phyloP scores from a whole-genome alignment of 2,888 invertebrate genomes.

The Biston stratarius region DNA sequence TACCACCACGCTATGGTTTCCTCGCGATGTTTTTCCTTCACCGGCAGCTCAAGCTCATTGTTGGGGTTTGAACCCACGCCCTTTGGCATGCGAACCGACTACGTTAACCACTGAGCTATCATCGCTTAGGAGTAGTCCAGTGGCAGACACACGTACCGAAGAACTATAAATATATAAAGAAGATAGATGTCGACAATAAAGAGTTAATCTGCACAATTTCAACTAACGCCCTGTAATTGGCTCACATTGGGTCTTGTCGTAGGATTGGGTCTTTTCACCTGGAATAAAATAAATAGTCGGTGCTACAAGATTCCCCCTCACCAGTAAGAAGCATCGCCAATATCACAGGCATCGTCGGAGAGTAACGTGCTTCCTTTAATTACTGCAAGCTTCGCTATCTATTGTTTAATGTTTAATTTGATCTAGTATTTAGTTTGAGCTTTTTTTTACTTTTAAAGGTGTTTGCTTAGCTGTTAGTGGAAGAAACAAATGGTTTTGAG shows the following conservation, averaged over 20 bases:
- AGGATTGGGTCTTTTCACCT: neutral
- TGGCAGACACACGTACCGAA: no score
- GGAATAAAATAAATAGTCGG: neutral
- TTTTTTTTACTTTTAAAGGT: constrained; percentile 1
- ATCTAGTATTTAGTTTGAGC: neutral
- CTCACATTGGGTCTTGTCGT: neutral
- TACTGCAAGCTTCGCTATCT: constrained; percentile 32
- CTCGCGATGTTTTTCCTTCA: no score
- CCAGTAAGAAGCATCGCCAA: constrained; percentile 23
- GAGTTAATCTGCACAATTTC: no score
- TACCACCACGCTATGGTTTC: no score
- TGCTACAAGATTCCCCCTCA: constrained; percentile 10
- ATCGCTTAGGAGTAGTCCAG: no score
- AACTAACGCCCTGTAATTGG: neutral
- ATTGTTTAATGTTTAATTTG: constrained; percentile 10
- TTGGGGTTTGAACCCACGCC: no score
- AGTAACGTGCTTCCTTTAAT: constrained; percentile 41
- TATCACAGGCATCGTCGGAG: constrained; percentile 5
- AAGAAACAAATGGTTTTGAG: no score
- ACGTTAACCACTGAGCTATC: no score
- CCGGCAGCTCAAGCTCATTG: no score
- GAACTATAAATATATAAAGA: no score
- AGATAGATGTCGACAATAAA: no score
- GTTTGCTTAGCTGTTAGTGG: neutral
- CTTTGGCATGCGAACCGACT: no score